Evolutionary conservation across 35 echinoderm and acorn worm species (phyloP).

Genomic region (Acanthaster planci): DNA sequence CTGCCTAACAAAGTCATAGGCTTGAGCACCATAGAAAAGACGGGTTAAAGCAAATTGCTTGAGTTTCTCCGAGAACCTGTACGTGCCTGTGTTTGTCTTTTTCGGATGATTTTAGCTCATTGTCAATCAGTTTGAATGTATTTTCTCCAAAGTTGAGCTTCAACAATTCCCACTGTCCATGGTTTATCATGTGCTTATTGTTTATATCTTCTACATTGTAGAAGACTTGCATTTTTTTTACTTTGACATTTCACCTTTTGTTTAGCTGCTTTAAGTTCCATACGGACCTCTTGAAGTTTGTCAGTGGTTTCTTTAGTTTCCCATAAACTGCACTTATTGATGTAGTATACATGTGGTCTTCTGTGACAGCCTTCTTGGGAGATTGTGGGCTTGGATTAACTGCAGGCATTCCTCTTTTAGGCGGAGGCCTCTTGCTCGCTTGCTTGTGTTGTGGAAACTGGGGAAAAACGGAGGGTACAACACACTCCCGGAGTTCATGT

Average conservation of each 20-base stretch:
- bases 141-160: constrained; percentile 54
- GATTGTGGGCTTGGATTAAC: not conserved
- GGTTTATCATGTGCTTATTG: constrained; percentile 41
- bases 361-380: not conserved
- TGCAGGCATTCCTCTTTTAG: constrained; percentile 26
- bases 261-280: constrained; percentile 49
- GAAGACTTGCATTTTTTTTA: constrained; percentile 42
- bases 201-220: constrained; percentile 40
- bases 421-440: constrained; percentile 42
- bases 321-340: constrained; percentile 9
- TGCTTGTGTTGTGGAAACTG: constrained; percentile 29
- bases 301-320: constrained; percentile 44
- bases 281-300: constrained; percentile 45
- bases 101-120: constrained; percentile 60
- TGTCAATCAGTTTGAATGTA: constrained; percentile 69
- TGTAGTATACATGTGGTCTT: constrained; percentile 31
- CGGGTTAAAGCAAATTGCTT: constrained; percentile 61
- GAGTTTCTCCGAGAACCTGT: constrained; percentile 49
- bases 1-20: too few relatives aligned
- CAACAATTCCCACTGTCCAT: constrained; percentile 42
- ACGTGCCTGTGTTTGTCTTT: constrained; percentile 59
- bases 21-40: constrained; percentile 50
- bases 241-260: constrained; percentile 64
- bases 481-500: constrained; percentile 12
- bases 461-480: constrained; percentile 43